These are phyloP conservation scores for Cyprinus carpio DNA, from an alignment of 2,113 vertebrate genomes.

Conservation along the genomic window DNA sequence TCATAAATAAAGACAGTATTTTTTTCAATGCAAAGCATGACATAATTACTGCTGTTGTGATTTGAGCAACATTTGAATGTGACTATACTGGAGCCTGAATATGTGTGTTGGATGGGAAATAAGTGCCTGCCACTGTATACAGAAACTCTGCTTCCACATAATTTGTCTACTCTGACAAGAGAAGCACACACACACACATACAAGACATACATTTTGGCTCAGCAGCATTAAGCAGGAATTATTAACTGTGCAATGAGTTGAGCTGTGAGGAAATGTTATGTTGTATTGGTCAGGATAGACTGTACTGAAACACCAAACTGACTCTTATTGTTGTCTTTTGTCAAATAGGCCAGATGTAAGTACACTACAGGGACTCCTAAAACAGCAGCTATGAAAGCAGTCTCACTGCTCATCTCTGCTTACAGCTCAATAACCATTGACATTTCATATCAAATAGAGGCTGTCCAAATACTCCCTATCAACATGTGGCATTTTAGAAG, in stretches of 20 bases:
- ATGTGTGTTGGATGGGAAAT: not conserved
- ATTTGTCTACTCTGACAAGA: constrained; percentile 21
- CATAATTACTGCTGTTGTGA: not conserved
- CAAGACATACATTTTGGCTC: not conserved
- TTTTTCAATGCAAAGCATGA: not conserved
- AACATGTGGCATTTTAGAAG: not conserved
- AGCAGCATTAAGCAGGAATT: constrained; percentile 6
- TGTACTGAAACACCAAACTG: constrained; percentile 45
- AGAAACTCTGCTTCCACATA: constrained; percentile 12
- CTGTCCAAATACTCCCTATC: not conserved
- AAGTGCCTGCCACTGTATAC: not conserved
- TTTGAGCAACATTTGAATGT: not conserved
- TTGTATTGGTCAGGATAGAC: constrained; percentile 44
- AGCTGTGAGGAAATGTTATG: constrained; percentile 27
- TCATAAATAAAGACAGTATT: too few relatives aligned
- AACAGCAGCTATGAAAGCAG: constrained; percentile 24
- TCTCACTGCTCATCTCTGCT: constrained; percentile 13
- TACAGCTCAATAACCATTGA: constrained; percentile 4
- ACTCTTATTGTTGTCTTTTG: constrained; percentile 47
- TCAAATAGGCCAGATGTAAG: constrained; percentile 32
- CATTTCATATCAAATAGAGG: not conserved
- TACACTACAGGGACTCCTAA: constrained; percentile 51
- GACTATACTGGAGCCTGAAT: not conserved
- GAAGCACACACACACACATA: not conserved
- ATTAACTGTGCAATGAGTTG: constrained; percentile 24